A percentile compares a stretch with the other conserved stretches of the same genome.
Evolutionary conservation across 2,113 vertebrate species (phyloP).

Genomic region (Trogon surrucura): DNA sequence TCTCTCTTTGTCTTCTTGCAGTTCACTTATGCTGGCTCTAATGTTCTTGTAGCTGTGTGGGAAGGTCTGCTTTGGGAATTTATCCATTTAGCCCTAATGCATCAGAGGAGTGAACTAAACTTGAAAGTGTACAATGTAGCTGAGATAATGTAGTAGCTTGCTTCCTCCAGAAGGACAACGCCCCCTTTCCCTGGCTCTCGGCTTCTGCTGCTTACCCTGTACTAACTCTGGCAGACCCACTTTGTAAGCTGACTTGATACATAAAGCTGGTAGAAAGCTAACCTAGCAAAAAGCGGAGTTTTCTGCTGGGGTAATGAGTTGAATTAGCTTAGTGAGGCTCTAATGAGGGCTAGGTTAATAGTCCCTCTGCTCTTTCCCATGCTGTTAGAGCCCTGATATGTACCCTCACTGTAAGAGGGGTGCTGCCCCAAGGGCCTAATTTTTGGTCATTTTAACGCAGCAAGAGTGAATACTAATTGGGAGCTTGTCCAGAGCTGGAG

Average conservation of each 20-base stretch:
- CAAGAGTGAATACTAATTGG: neutral
- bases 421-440: neutral
- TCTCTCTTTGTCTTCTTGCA: neutral
- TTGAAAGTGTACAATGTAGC: neutral
- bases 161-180: neutral
- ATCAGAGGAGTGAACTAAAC: neutral
- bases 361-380: neutral
- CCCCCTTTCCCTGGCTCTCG: neutral
- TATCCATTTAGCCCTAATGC: neutral
- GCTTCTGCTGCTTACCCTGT: neutral
- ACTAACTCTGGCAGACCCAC: neutral
- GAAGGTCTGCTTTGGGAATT: neutral
- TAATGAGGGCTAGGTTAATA: constrained; percentile 21
- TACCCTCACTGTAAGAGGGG: neutral
- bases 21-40: neutral
- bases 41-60: neutral
- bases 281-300: constrained; percentile 5
- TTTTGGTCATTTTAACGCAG: neutral
- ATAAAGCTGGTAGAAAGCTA: constrained; percentile 21
- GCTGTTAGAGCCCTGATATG: neutral
- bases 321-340: neutral
- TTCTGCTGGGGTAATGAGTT: constrained; percentile 27
- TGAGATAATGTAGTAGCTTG: neutral
- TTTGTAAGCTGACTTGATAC: constrained; percentile 7
- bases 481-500: neutral